phyloP scores from a whole-genome alignment of 1,140 invertebrate species.

The Aphelenchoides fujianensis region DNA sequence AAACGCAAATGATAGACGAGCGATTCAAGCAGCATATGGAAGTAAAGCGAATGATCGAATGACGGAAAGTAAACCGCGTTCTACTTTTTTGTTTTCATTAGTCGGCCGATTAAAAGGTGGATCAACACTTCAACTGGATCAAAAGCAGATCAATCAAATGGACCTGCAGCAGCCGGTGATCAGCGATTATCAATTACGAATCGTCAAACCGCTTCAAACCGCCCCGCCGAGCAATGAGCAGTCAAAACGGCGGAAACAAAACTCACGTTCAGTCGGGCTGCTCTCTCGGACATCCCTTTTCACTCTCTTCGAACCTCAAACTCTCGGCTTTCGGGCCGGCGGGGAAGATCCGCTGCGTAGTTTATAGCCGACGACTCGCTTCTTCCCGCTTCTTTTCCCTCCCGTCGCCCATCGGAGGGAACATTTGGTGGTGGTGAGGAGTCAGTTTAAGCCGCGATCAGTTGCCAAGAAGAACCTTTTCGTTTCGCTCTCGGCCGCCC shows the following conservation, averaged over 20 bases:
- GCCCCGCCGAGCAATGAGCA: background rate
- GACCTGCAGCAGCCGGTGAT: too few relatives aligned
- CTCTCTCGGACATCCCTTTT: background rate
- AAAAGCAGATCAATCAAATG: too few relatives aligned
- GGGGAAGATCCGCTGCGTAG: background rate
- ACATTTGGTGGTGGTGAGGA: background rate
- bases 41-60: too few relatives aligned
- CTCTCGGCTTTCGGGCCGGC: background rate
- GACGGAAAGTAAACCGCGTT: too few relatives aligned
- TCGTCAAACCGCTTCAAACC: background rate
- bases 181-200: background rate
- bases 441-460: background rate
- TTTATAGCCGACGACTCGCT: background rate
- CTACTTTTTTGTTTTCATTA: too few relatives aligned
- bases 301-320: background rate
- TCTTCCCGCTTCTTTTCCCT: too few relatives aligned
- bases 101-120: too few relatives aligned
- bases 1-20: too few relatives aligned
- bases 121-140: too few relatives aligned
- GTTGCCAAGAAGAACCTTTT: background rate
- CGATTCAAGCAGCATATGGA: too few relatives aligned
- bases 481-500: background rate
- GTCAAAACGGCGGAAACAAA: background rate
- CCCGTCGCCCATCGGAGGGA: background rate
- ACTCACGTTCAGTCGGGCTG: background rate